These are phyloP conservation scores for Cotesia vestalis DNA, from an alignment of 1,140 invertebrate species.

Conservation along the genomic window DNA sequence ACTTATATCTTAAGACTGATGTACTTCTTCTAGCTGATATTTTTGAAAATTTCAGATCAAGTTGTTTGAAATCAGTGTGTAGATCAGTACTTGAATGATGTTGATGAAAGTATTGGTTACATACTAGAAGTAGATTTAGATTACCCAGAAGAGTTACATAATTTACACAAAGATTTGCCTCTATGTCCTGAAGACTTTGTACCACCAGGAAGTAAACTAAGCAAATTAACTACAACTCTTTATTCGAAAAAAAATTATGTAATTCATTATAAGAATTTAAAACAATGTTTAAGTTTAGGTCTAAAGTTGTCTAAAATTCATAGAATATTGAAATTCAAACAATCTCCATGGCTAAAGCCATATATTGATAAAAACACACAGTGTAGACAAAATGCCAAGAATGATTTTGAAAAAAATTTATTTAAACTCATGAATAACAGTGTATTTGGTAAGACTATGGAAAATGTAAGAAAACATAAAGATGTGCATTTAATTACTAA, in stretches of 20 bases:
- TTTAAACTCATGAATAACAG: constrained; percentile 45
- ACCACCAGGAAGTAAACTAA: not conserved
- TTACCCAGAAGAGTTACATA: constrained; percentile 59
- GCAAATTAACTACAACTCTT: not conserved
- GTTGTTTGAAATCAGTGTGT: constrained; percentile 38
- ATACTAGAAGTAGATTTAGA: not conserved
- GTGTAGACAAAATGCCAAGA: constrained; percentile 47
- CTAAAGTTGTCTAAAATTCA: not conserved
- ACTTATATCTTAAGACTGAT: too few relatives aligned
- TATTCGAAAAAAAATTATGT: not conserved
- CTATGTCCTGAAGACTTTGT: constrained; percentile 1
- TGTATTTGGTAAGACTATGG: too few relatives aligned
- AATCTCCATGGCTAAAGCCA: constrained; percentile 58
- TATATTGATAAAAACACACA: constrained; percentile 60
- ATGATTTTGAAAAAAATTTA: constrained; percentile 66
- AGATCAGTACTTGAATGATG: too few relatives aligned
- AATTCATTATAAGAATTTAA: constrained; percentile 1
- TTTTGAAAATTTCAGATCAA: too few relatives aligned
- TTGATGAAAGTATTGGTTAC: not conserved
- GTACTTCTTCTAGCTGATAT: too few relatives aligned
- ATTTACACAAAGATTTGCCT: not conserved
- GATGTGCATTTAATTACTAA: too few relatives aligned
- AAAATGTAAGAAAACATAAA: constrained; percentile 38
- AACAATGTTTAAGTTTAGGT: not conserved
- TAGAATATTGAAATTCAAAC: not conserved